These are phyloP conservation scores for Aricia agestis DNA, from an alignment of 1,140 invertebrate genomes.

Conservation along the genomic window DNA sequence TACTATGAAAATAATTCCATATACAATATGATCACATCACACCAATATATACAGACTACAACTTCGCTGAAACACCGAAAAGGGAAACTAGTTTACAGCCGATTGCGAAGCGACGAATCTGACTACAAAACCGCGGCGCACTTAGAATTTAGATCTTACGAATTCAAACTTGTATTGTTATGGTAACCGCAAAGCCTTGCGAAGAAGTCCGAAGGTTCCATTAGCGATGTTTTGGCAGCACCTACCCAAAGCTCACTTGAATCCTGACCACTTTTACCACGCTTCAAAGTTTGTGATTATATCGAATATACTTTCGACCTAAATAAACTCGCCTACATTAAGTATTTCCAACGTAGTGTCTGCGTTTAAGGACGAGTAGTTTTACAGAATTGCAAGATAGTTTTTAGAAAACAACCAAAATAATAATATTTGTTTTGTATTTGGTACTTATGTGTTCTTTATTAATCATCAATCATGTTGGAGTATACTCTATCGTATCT, in stretches of 20 bases:
- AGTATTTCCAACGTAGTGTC: neutral
- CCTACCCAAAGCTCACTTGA: slow-evolving; percentile 47
- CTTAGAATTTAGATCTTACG: slow-evolving; percentile 36
- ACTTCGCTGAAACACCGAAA: neutral
- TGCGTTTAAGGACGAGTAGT: no score
- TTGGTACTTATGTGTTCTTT: no score
- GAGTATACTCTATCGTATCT: no score
- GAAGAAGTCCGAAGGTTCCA: slow-evolving; percentile 54
- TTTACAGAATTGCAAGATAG: no score
- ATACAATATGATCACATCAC: neutral
- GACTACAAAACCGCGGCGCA: neutral
- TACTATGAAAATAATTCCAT: no score
- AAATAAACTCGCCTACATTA: slow-evolving; percentile 17
- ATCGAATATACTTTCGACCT: slow-evolving; percentile 33
- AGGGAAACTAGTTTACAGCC: neutral
- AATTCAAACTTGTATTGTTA: slow-evolving; percentile 35
- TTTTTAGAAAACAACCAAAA: no score
- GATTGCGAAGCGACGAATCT: neutral
- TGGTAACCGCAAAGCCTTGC: slow-evolving; percentile 41
- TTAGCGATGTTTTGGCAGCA: slow-evolving; percentile 56
- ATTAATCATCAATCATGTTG: no score
- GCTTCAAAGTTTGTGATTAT: slow-evolving; percentile 43
- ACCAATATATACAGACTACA: no score
- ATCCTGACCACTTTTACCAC: slow-evolving; percentile 45
- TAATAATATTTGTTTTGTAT: no score